These are phyloP conservation scores for Chelonoidis abingdonii DNA, from an alignment of 2,113 vertebrate genomes.

Conservation along the genomic window DNA sequence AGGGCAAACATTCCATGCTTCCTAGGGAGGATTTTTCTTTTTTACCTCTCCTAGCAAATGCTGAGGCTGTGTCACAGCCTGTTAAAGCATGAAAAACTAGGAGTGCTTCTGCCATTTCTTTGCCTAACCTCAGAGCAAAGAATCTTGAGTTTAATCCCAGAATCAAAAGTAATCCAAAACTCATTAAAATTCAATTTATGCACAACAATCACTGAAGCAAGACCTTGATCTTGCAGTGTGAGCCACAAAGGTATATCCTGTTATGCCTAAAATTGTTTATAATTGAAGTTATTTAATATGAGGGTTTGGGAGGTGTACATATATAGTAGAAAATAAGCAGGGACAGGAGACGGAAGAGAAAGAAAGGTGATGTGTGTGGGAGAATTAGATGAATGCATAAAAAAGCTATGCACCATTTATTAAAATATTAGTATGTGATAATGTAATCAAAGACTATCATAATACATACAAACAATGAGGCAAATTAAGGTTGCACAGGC, in stretches of 20 bases:
- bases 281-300: neutral
- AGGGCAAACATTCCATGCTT: slow-evolving; percentile 66
- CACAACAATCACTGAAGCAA: neutral
- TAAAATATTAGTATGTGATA: neutral
- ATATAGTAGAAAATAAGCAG: neutral
- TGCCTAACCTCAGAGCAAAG: neutral
- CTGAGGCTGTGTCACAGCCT: slow-evolving; percentile 50
- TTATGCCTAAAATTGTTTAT: neutral
- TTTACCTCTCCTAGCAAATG: slow-evolving; percentile 42
- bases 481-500: neutral
- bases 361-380: neutral
- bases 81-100: slow-evolving; percentile 48
- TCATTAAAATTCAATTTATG: neutral
- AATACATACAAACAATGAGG: neutral
- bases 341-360: neutral
- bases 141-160: slow-evolving; percentile 8
- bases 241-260: neutral
- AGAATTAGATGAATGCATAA: neutral
- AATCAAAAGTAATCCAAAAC: slow-evolving; percentile 36
- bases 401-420: neutral
- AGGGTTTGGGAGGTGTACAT: neutral
- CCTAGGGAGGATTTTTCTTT: slow-evolving; percentile 37
- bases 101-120: slow-evolving; percentile 30
- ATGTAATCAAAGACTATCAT: neutral
- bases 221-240: neutral